A percentile compares a stretch with the other conserved stretches of the same genome.
Conservation (phyloP, 2,797 vertebrate genomes). For the Chelon labrosus region DNA sequence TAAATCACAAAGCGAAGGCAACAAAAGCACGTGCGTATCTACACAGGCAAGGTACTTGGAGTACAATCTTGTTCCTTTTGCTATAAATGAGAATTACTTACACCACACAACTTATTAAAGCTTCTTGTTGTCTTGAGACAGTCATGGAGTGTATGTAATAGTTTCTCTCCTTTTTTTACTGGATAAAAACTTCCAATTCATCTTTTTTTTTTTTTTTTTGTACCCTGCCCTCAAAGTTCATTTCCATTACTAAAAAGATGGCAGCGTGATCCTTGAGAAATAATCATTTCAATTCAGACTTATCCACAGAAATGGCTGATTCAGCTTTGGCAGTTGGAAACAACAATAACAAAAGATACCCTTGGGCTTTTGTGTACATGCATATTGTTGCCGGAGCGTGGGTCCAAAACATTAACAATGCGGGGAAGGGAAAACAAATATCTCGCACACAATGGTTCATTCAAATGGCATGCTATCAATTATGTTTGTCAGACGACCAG, state of each 20-base stretch:
- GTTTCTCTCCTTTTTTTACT: conserved; percentile 3
- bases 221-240: conserved; percentile 55
- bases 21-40: not conserved
- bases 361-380: conserved; percentile 75
- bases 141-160: not conserved
- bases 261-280: conserved; percentile 71
- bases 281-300: conserved; percentile 74
- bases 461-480: conserved; percentile 57
- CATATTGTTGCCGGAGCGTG: conserved; percentile 56
- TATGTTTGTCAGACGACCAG: conserved; percentile 51
- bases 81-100: not conserved
- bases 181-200: conserved; percentile 36
- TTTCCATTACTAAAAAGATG: conserved; percentile 61
- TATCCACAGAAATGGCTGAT: conserved; percentile 68
- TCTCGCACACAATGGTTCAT: conserved; percentile 59
- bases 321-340: conserved; percentile 66
- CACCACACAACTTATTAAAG: too few relatives aligned
- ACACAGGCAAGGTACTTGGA: too few relatives aligned
- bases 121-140: not conserved
- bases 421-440: conserved; percentile 61
- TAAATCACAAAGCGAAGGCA: conserved; percentile 8
- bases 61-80: not conserved
- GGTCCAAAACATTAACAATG: conserved; percentile 67
- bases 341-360: conserved; percentile 74
- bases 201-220: conserved; percentile 12